Base-by-base conservation (phyloP, 2,888 invertebrate species). In the Cheilosia vulpina region DNA sequence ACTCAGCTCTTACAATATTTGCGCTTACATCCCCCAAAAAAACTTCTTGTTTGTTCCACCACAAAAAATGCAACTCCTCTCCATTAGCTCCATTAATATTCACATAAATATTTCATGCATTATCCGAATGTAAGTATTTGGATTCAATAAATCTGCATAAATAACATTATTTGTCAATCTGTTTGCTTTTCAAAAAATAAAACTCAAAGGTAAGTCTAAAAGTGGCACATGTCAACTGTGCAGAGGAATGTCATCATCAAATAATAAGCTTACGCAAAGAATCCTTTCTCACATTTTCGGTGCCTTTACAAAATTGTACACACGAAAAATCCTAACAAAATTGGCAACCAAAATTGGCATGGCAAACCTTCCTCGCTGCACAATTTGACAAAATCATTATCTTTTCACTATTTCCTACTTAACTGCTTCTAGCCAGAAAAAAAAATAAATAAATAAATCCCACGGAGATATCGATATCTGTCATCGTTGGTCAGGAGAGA, bases 81-180 rank as follows among this genome's bases (percentile, higher is more conserved):
- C 60, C 75, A 69, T 43, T 75, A 38, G 38, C 38, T 38, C 38
- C 38, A 58, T 55, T 24, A 43, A 57, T 24, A 31, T 81, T 81
- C 76, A 69, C 52, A 71, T 71, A 52, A 52, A n/a, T 38, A 47
- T 83, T 83, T 78, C 82, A 83, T 83, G 82, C 82, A 72, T 43
- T 68, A 34, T 78, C 82, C 66, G 62, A 65, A 62, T 68, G 77
- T 83, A 83, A 83, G 82, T 78, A 78, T 62, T 45, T 83, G 82
- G 82, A 83, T 62, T 55, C 66, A 68, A 19, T 77, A 72, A 78
- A 60, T 45, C 57, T 52, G 53, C 50, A 66, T 52, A 11, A 57
- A 72, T 21, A 15, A 31, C 2, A 27, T 19, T 43, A 2, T 27
- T 53, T 21, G 38, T n/a, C 34, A 55, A 55, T 41, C 27, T 41